Base-by-base conservation (phyloP, 2,888 invertebrate genomes). In the Hemistola chrysoprasaria region DNA sequence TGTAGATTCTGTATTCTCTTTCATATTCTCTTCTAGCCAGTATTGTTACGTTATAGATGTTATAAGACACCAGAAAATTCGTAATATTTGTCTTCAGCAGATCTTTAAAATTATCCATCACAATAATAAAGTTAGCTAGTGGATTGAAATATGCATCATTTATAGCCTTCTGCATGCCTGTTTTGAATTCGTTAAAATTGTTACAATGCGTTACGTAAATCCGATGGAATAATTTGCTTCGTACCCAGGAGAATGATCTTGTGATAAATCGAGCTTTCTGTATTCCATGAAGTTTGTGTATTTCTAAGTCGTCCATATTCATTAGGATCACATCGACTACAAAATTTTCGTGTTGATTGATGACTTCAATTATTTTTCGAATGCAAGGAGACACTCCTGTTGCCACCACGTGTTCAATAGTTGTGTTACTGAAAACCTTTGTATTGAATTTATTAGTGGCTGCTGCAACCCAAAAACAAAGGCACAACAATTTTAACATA, bases 71-170 rank as follows among this genome's bases (percentile, higher is more conserved):
- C 8, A 75, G 52, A 20, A 61, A 33, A 6, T 47, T 22, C 1
- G 53, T 49, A 8, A 74, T 16, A 16, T 16, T 16, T 16, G 16
- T 16, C 16, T 16, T 16, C 3, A 16, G 8, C 22, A 45, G 1
- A 29, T 47, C 6, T 6, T 46, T 27, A 10, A 62, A 8, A 24
- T 50, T 28, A 20, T 65, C 34, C 3, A 71, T 16, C 1, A 62
- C 35, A 10, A 75, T 60, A 21, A 76, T 54, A 27, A 72, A 71
- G 25, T 48, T 59, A n/a, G 60, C 62, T 22, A 23, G 30, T 8
- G 69, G 65, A 39, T 64, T 67, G 65, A 71, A 76, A 24, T 56
- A 61, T 7, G 7, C 22, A 26, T 68, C 66, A 3, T 46, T 34
- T 40, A 40, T 53, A 2, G 56, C 33, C 20, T 41, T 21, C 6